phyloP scores from a whole-genome alignment of 2,113 vertebrate genomes.

The Alexandromys fortis region DNA sequence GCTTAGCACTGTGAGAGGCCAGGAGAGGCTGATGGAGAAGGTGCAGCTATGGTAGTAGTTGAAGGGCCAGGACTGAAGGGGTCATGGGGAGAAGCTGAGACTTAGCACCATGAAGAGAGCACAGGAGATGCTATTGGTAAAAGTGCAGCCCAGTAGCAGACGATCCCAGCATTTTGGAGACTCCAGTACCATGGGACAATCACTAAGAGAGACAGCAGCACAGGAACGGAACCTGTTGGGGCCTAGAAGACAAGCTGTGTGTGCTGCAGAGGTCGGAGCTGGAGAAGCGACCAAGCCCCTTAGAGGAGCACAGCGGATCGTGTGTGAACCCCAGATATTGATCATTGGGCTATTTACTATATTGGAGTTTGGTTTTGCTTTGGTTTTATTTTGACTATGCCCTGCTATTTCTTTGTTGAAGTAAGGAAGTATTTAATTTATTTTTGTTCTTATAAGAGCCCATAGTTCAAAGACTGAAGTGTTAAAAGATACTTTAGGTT shows the following conservation, averaged over 20 bases:
- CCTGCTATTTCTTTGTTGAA: not conserved
- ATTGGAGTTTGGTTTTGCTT: not conserved
- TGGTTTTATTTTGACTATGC: not conserved
- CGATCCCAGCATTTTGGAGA: not conserved
- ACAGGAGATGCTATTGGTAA: not conserved
- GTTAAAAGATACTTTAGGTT: not conserved
- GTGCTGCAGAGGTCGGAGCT: not conserved
- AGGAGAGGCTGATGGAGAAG: not conserved
- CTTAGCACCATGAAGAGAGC: not conserved
- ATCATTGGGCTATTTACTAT: not conserved
- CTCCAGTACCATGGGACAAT: not conserved
- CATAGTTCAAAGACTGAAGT: not conserved
- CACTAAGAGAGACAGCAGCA: not conserved
- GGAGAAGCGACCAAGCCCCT: not conserved
- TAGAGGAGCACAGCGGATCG: not conserved
- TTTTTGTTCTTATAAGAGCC: not conserved
- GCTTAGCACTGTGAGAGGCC: not conserved
- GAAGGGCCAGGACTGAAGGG: not conserved
- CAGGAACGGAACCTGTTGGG: not conserved
- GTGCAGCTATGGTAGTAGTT: not conserved
- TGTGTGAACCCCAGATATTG: not conserved
- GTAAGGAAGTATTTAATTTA: not conserved
- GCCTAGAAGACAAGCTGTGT: not conserved
- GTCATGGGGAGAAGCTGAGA: not conserved
- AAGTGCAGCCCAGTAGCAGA: not conserved